phyloP scores from a whole-genome alignment of 2,113 vertebrate species.

The Drymodes brunneopygia region DNA sequence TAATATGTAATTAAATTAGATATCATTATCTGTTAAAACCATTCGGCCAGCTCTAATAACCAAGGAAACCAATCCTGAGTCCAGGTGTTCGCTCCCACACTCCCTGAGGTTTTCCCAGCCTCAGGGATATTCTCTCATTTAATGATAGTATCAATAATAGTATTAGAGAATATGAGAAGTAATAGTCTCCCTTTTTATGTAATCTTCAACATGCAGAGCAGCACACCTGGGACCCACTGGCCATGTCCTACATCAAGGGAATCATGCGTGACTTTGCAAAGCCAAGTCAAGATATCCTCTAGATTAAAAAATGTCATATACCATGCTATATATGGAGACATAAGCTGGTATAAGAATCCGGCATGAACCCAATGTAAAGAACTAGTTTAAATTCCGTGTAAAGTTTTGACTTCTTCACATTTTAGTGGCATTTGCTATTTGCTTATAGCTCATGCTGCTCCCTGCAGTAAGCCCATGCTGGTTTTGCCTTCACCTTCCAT shows the following conservation, averaged over 20 bases:
- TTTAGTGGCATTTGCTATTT: background rate
- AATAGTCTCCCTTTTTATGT: background rate
- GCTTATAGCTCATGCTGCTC: background rate
- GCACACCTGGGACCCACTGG: background rate
- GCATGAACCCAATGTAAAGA: background rate
- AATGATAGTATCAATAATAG: slow-evolving; percentile 9
- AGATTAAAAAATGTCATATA: background rate
- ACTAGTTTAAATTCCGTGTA: background rate
- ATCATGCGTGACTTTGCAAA: background rate
- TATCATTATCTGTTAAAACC: slow-evolving; percentile 2
- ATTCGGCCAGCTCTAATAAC: background rate
- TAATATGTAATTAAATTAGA: slow-evolving; percentile 32
- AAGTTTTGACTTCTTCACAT: background rate
- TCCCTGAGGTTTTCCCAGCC: background rate
- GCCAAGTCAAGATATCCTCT: background rate
- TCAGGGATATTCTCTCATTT: background rate
- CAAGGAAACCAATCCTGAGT: background rate
- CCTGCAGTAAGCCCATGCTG: background rate
- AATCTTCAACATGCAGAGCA: background rate
- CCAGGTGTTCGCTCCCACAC: background rate
- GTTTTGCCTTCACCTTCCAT: background rate
- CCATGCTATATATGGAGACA: background rate
- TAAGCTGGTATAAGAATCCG: background rate
- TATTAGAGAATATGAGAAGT: background rate
- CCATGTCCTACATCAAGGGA: background rate